Base-by-base conservation (phyloP, 2,113 vertebrate species). In the Oryzias woworae region DNA sequence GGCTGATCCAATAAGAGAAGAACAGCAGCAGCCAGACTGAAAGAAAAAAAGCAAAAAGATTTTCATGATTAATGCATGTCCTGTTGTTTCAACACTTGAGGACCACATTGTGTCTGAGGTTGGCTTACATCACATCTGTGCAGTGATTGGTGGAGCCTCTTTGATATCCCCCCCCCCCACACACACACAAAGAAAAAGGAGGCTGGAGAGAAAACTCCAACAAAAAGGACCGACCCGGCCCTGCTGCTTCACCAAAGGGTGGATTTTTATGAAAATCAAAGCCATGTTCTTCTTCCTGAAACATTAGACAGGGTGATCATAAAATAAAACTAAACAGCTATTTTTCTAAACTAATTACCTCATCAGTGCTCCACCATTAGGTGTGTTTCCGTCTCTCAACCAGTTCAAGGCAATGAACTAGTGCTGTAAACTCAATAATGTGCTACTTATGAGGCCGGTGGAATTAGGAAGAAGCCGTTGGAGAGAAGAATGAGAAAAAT, bases 391-490 rank as follows among this genome's bases (percentile, higher is more conserved):
- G 81, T 80, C 79, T 78, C 68, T 62, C 20, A 46, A 47, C 70
- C 74, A 83, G 83, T 82, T 86, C 70, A 75, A 73, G 59, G 80
- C 69, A 62, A 49, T 56, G 51, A 67, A 68, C 75, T 73, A 58
- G 74, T 58, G 62, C 66, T 72, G 73, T 55, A 79, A 77, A 86
- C 77, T 85, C 69, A 80, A 80, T 82, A 74, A 83, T 80, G 77
- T 66, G 73, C 75, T 76, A 68, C 82, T 85, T 73, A 84, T 63
- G 69, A 79, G 46, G 59, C 61, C 49, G 54, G 42, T 49, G 62
- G 73, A 63, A 84, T 85, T 78, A 73, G 53, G 59, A 67, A 50
- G 12, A 50, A 64, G 22, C 49, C 58, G 51, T 62, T 49, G 61
- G 42, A 46, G 53, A 41, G 57, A 14, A 22, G 46, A 69, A 54